Conservation (phyloP, 2,888 invertebrate genomes). For the Pyralis farinalis region DNA sequence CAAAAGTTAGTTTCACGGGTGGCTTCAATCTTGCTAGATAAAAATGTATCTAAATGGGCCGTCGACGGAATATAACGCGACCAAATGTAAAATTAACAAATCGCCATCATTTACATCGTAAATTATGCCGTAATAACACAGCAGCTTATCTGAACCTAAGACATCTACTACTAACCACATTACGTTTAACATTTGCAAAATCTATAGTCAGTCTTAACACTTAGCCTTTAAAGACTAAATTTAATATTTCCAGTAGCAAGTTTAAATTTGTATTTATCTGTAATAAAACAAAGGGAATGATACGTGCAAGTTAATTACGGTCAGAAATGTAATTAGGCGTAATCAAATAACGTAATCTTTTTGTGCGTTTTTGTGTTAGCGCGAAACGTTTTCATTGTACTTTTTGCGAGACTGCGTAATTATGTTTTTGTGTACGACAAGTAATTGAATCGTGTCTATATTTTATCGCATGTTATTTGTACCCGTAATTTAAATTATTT, state of each 20-base stretch:
- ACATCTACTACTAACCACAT: constrained; percentile 45
- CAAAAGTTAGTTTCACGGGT: constrained; percentile 17
- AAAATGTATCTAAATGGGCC: constrained; percentile 36
- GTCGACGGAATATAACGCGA: constrained; percentile 44
- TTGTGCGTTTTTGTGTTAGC: constrained; percentile 53
- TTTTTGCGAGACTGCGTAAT: constrained; percentile 25
- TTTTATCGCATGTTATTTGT: constrained; percentile 4
- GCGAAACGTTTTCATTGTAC: constrained; percentile 43
- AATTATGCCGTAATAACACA: constrained; percentile 73
- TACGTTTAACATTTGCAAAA: constrained; percentile 12
- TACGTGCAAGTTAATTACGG: constrained; percentile 73
- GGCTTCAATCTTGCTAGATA: constrained; percentile 17
- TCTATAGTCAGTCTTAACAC: constrained; percentile 15
- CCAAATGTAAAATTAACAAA: constrained; percentile 72
- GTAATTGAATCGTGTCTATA: constrained; percentile 34
- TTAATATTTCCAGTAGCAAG: constrained; percentile 18
- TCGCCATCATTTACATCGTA: constrained; percentile 69
- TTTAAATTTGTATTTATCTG: constrained; percentile 38
- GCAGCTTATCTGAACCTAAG: constrained; percentile 65
- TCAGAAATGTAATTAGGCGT: constrained; percentile 75
- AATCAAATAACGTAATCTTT: constrained; percentile 76
- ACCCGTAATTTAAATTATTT: constrained; percentile 3
- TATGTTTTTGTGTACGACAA: constrained; percentile 31
- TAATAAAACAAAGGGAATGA: constrained; percentile 76
- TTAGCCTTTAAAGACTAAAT: constrained; percentile 30